Percentiles rank a stretch among this genome's conserved stretches.
These are phyloP conservation scores for Prietella phreatophila DNA, from an alignment of 2,113 vertebrate species.

Conservation along the genomic window DNA sequence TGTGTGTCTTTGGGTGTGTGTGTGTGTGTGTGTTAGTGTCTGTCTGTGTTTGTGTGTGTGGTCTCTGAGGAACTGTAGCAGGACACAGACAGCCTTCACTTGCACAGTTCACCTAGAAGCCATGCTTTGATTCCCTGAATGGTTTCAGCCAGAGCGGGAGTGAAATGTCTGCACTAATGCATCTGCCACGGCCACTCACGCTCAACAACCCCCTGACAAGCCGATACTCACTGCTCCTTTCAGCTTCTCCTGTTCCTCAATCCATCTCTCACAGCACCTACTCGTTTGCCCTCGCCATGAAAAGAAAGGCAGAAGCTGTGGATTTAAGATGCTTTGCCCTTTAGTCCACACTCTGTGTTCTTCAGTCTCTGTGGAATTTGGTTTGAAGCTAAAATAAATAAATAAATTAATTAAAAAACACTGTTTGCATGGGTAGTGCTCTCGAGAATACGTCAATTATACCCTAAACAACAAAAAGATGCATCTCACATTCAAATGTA, in stretches of 20 bases:
- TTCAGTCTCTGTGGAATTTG: neutral
- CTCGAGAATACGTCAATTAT: no score
- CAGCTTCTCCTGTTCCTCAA: slow-evolving; percentile 57
- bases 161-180: slow-evolving; percentile 66
- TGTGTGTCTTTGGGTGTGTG: neutral
- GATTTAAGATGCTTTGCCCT: neutral
- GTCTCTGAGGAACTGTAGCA: slow-evolving; percentile 32
- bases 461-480: neutral
- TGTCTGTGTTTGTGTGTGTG: neutral
- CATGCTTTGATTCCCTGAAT: slow-evolving; percentile 64
- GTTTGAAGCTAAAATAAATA: neutral
- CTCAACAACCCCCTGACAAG: slow-evolving; percentile 57
- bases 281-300: slow-evolving; percentile 26
- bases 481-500: neutral
- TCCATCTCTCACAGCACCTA: slow-evolving; percentile 59
- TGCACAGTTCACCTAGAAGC: slow-evolving; percentile 57
- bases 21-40: neutral
- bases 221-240: slow-evolving; percentile 63
- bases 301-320: neutral
- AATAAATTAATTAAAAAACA: no score
- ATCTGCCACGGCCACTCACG: slow-evolving; percentile 61
- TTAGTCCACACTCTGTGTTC: neutral
- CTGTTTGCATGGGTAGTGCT: no score
- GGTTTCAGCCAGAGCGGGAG: slow-evolving; percentile 6
- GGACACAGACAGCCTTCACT: slow-evolving; percentile 61